Evolutionary conservation across 2,888 invertebrate genomes (phyloP), one percentile per base, ranked within the genome.

Genomic region (Mythimna impura): DNA sequence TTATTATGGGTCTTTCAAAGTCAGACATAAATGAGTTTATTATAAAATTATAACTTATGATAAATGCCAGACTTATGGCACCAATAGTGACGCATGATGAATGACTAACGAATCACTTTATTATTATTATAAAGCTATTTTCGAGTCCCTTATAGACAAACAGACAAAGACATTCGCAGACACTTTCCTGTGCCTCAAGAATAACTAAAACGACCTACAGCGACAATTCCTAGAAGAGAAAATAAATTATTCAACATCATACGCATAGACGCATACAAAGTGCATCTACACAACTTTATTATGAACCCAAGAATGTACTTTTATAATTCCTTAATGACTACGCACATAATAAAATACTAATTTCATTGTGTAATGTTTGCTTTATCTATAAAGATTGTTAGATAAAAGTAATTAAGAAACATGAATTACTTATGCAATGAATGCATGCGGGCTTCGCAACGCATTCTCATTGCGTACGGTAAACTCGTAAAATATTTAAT

Each of bases 121-220:
- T 14, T 43, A 43, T 14, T 50, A 20, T 50, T 20, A 20, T 20
- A 20, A 50, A 62, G 50, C 80, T 55, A 80, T 65, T 81, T 65
- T 76, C 20, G 30, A 54, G 60, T 61, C 43, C 22, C 52, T 52
- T 61, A 72, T 36, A 78, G 58, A 66, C 62, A 25, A 60, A 72
- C 72, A 72, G 60, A 67, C 82, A 67, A 65, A 78, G 78, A 67
- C 72, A 72, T 64, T 71, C 43, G 54, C 64, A 82, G 78, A 79
- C 72, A 65, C 82, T 79, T 50, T 78, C 66, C 72, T 62, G 61
- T 67, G 66, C 64, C 67, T 61, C 20, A 54, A 58, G 82, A 79
- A 79, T 79, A 65, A 82, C 78, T 82, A 61, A 79, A 54, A 64
- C 82, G 72, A 73, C 82, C 79, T 72, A 80, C 78, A 82, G 82